Base-by-base conservation (phyloP, 2,888 invertebrate genomes). In the Selenia dentaria region DNA sequence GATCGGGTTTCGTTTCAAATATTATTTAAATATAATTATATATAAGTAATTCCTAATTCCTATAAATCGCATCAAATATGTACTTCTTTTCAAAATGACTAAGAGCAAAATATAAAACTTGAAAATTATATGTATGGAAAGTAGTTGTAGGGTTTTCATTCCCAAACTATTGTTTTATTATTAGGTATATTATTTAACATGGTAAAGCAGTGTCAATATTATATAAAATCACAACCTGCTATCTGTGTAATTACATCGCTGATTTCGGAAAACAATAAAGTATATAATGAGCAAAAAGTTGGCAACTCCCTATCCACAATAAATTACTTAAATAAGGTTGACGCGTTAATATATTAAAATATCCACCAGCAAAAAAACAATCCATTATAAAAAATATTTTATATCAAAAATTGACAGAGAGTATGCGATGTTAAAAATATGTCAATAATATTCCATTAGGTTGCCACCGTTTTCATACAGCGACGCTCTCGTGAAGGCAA, bases 181-280 rank as follows among this genome's bases (percentile, higher is more conserved):
- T n/a, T n/a, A n/a, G n/a, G n/a, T n/a, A n/a, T n/a, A n/a, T n/a
- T n/a, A n/a, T n/a, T n/a, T n/a, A n/a, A n/a, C n/a, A n/a, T n/a
- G n/a, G n/a, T n/a, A n/a, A n/a, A n/a, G n/a, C n/a, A n/a, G n/a
- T n/a, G n/a, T n/a, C n/a, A n/a, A n/a, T n/a, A n/a, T n/a, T n/a
- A n/a, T n/a, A n/a, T n/a, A n/a, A n/a, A n/a, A 16, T 16, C 16
- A 16, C 16, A 16, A 2, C 2, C 2, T 16, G 16, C 16, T 79
- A 81, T 80, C 81, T 58, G 53, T 45, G 64, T 67, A 67, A 70
- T 77, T 73, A 71, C 71, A 80, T 79, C 80, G 67, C 67, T 69
- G 73, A 68, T 76, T 68, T 57, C 62, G 60, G 62, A 67, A 71
- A 74, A 75, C 72, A 65, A 59, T 64, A n/a, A 54, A 65, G 64